Evolutionary conservation across 2,113 vertebrate genomes (phyloP), one percentile per base, ranked within the genome.

Genomic region (Notiomystis cincta): DNA sequence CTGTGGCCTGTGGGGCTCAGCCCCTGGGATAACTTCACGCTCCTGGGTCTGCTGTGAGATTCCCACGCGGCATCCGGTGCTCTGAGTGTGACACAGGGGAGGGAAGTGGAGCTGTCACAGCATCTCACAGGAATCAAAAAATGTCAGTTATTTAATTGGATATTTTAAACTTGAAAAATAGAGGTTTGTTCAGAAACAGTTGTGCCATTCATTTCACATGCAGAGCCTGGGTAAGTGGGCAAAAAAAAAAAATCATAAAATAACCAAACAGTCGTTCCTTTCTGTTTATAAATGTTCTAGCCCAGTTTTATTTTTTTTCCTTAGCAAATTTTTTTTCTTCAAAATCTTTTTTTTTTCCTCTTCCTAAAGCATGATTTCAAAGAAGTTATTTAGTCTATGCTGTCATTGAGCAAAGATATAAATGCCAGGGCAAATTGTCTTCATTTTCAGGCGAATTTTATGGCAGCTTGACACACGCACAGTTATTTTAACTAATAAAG

Each of bases 401-500:
- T 83, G 76, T 93, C 87, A 76, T 6, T 85, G 89, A 91, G 44
- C 31, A 67, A 64, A 96, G 61, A 76, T 70, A 70, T 60, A 84
- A 88, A 91, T 91, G 28, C 45, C 90, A 77, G 65, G 40, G 60
- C 27, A 82, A 84, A 76, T 88, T 84, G 37, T 92, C 85, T 93
- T 92, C 81, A 42, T 94, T 85, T 96, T 91, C 89, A 73, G 79
- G 50, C 90, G 78, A 90, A 87, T 96, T 82, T 89, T 85, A 91
- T 92, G 69, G 93, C 42, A 91, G 80, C 78, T 85, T 92, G 95
- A 96, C 85, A 90, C 22, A 58, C 11, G 30, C 66, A 73, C 16
- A 96, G 84, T 76, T 96, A 93, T 96, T 98, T 96, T 96, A 97
- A 91, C 87, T 96, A 95, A 82, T 84, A 97, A 97, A 97, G 95